A percentile compares a stretch with the other conserved stretches of the same genome.
Evolutionary conservation across 2,888 invertebrate species (phyloP).

Genomic region (Dasysyrphus tricinctus): DNA sequence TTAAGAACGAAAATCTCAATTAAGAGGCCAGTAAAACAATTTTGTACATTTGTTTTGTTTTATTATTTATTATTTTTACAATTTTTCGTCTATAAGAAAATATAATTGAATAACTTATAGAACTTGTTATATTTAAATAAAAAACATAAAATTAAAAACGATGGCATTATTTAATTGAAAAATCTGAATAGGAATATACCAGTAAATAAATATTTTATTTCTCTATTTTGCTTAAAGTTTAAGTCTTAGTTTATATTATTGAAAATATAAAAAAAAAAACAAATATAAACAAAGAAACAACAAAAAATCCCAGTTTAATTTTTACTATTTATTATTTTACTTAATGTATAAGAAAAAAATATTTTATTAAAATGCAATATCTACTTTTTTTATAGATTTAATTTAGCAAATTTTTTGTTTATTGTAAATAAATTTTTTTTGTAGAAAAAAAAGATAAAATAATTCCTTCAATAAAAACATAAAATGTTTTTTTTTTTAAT

Average conservation of each 20-base stretch:
- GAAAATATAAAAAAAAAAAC: background rate
- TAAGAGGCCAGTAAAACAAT: conserved; percentile 74
- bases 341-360: conserved; percentile 43
- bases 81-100: conserved; percentile 24
- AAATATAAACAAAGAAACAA: conserved; percentile 60
- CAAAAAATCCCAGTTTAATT: conserved; percentile 63
- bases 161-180: conserved; percentile 66
- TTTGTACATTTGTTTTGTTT: conserved; percentile 69
- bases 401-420: conserved; percentile 73
- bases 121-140: conserved; percentile 30
- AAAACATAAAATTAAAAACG: background rate
- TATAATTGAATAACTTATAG: background rate
- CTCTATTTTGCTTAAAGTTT: conserved; percentile 23
- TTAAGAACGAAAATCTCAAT: conserved; percentile 71
- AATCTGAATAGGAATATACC: conserved; percentile 57
- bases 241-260: conserved; percentile 1
- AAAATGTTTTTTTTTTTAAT: conserved; percentile 8
- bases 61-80: conserved; percentile 65
- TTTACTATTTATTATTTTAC: conserved; percentile 69
- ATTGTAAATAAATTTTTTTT: conserved; percentile 65
- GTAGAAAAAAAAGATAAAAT: conserved; percentile 29
- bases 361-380: conserved; percentile 60
- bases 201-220: conserved; percentile 54
- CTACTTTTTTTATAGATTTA: conserved; percentile 59
- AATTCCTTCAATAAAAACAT: conserved; percentile 1